Conservation (phyloP, 2,113 vertebrate genomes). For the Leptobrachium leishanense region DNA sequence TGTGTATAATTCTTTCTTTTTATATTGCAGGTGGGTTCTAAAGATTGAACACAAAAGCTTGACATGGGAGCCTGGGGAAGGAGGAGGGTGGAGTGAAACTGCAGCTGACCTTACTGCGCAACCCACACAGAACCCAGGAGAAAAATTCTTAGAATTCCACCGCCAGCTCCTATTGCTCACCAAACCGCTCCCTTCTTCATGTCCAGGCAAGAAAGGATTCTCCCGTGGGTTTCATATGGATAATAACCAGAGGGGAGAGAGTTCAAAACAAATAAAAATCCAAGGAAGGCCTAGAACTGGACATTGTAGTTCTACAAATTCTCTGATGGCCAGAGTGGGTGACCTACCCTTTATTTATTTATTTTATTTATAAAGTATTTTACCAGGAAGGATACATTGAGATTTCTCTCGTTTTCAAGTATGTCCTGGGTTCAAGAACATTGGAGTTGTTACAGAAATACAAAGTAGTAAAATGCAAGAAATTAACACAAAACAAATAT, state of each 20-base stretch:
- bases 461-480: too few relatives aligned
- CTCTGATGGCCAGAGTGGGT: too few relatives aligned
- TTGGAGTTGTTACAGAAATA: too few relatives aligned
- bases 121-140: conserved; percentile 31
- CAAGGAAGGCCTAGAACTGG: too few relatives aligned
- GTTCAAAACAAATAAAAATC: not conserved
- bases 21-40: not conserved
- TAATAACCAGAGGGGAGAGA: not conserved
- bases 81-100: conserved; percentile 28
- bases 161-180: conserved; percentile 18
- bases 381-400: too few relatives aligned
- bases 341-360: too few relatives aligned
- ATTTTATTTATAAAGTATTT: too few relatives aligned
- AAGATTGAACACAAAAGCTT: not conserved
- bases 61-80: conserved; percentile 6
- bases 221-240: conserved; percentile 10
- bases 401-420: too few relatives aligned
- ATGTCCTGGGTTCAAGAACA: too few relatives aligned
- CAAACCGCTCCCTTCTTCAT: conserved; percentile 23
- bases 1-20: too few relatives aligned
- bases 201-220: conserved; percentile 42
- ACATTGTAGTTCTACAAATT: too few relatives aligned
- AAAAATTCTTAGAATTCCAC: conserved; percentile 40
- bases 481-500: too few relatives aligned
- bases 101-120: conserved; percentile 30